Evolutionary conservation across 37 sponge, comb jelly and placozoan genomes (phyloP), one percentile per base, ranked within the genome.

Genomic region (Petrosia ficiformis): DNA sequence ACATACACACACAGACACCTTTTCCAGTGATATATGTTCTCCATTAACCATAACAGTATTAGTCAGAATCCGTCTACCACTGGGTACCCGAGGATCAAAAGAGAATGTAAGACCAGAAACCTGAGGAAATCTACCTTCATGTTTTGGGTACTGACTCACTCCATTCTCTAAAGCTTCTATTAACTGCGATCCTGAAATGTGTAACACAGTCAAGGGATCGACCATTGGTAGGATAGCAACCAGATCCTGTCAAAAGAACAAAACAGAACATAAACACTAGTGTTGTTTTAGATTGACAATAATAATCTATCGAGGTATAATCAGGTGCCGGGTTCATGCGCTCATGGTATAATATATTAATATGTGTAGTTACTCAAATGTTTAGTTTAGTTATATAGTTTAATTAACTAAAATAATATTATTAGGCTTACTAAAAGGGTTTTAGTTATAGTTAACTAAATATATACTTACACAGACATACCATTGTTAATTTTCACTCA

Each of bases 111-210:
- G 24, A 19, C 93, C 93, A n/a, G 93, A 93, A 24, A 93, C 82
- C 41, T 87, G 89, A 1, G 93, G 93, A 39, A 93, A 93, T 16
- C 89, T 70, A 4, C 93, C 93, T 44, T 93, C 89, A 2, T 67
- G 71, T 61, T 73, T 72, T 3, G 93, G 93, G 70, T 93, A 93
- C 52, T 87, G 85, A 1, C 82, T 82, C 36, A 88, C 86, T 11
- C 93, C 93, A 75, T 93, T 93, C 72, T 93, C 93, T n/a, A 93
- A 60, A 4, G 86, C 89, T 34, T 29, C 44, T 11, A 93, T 2
- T 31, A 93, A 36, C 70, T 93, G 86, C 3, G 43, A 25, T 8
- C 93, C 89, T 32, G 59, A 82, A 6, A 82, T 41, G 39, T 87
- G 72, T 35, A 86, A 10, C 40, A 77, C 67, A 21, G 59, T 39